Evolutionary conservation across 2,113 vertebrate genomes (phyloP).

Genomic region (Hystrix cristata): DNA sequence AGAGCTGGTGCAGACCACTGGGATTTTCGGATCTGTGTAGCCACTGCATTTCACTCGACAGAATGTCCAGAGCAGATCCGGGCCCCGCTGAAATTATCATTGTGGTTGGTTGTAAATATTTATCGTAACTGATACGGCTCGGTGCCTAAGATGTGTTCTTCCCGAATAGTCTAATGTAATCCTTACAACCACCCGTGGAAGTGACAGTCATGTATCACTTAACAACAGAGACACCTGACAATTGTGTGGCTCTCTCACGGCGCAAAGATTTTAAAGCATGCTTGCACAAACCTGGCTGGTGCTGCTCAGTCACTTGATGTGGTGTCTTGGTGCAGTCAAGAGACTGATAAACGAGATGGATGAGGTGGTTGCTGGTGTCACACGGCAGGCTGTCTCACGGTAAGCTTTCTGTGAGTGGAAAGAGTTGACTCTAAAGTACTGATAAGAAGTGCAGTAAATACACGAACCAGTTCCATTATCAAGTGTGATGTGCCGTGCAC

Average conservation of each 20-base stretch:
- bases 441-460: too few relatives aligned
- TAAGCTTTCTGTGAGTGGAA: neutral
- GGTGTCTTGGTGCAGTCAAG: neutral
- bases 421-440: neutral
- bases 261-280: neutral
- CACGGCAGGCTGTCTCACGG: neutral
- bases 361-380: too few relatives aligned
- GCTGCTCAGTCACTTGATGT: neutral
- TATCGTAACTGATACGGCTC: neutral
- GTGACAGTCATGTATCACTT: neutral
- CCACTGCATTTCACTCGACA: neutral
- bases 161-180: neutral
- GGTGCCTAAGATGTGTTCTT: neutral
- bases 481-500: neutral
- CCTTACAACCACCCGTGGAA: neutral
- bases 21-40: conserved; percentile 31
- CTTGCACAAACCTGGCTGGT: neutral
- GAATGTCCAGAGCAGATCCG: neutral
- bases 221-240: neutral
- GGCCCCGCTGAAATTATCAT: conserved; percentile 22
- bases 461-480: neutral
- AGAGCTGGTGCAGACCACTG: neutral
- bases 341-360: neutral
- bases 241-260: too few relatives aligned
- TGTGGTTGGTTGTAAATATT: conserved; percentile 34